Base-by-base conservation (phyloP, 2,797 vertebrate species). In the Serranus cabrilla region DNA sequence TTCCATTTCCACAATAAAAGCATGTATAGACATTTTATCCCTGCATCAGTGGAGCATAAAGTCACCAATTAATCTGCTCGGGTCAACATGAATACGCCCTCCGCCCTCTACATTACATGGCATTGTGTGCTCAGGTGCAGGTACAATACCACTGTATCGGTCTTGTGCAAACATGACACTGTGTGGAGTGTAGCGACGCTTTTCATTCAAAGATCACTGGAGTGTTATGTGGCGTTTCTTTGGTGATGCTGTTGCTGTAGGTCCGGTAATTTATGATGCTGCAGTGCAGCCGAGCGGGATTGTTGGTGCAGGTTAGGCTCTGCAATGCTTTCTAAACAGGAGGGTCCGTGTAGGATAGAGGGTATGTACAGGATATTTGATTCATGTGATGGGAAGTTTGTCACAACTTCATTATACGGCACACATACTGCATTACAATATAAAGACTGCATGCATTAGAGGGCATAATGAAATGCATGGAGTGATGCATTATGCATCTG, bases 261-360 rank as follows among this genome's bases (percentile, higher is more conserved):
- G 56, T 61, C 50, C 54, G 37, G 74, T 82, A 46, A 89, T 91
- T 91, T 79, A 88, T 56, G 85, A 61, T 85, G 88, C 86, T 91
- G 83, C 85, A 91, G 87, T 91, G 89, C 85, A 85, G 88, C 73
- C 74, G 62, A 50, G 14, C 7, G n/a, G 49, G 43, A 18, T 56
- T 66, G 60, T 25, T 42, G 74, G 51, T 80, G 81, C 75, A 64
- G 55, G 60, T 70, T 40, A 39, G 37, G 69, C 63, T 84, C 86
- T 77, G 80, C 76, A 62, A 31, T 27, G 43, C 72, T 75, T 81
- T 59, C 63, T 42, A 47, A 72, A 62, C 27, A 64, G 27, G 10
- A 47, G 21, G 40, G 2, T 31, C 11, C 0, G 31, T 49, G 2
- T 7, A 7, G 31, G 31, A 39, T 5, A 12, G 21, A 55, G 45